A percentile compares a stretch with the other conserved stretches of the same genome.
Evolutionary conservation across 1,140 invertebrate species (phyloP).

Genomic region (Dendroctonus ponderosae): DNA sequence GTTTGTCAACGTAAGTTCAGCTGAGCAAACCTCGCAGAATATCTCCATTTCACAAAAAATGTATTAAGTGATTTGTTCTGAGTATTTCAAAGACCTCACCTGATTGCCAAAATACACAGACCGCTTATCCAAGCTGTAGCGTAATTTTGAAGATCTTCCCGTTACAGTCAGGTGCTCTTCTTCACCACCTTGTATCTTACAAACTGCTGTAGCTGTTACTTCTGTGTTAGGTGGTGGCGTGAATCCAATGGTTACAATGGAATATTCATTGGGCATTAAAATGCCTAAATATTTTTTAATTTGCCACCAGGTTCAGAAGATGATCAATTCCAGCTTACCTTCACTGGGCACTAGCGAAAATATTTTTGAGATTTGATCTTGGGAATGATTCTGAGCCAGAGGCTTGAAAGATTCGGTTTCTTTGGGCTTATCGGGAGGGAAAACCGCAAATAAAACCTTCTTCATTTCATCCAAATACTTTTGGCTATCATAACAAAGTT

Average conservation of each 20-base stretch:
- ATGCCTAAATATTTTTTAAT: constrained; percentile 8
- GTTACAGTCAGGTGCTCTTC: constrained; percentile 44
- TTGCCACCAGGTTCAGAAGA: neutral
- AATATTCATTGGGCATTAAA: constrained; percentile 49
- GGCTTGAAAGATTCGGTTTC: neutral
- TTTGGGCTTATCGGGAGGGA: neutral
- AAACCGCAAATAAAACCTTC: constrained; percentile 11
- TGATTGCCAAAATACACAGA: constrained; percentile 50
- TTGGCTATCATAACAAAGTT: constrained; percentile 1
- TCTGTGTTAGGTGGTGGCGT: constrained; percentile 44
- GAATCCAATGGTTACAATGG: constrained; percentile 48
- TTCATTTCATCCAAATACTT: constrained; percentile 36
- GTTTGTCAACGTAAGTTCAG: constrained; percentile 26
- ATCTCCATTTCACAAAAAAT: constrained; percentile 29
- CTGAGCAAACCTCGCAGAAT: constrained; percentile 40
- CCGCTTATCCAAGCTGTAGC: constrained; percentile 46
- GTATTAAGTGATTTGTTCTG: neutral
- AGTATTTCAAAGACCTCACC: constrained; percentile 3
- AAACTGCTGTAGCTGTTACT: constrained; percentile 43
- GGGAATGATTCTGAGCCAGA: neutral
- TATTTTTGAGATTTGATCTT: neutral
- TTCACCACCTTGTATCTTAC: constrained; percentile 49
- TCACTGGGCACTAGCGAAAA: constrained; percentile 19
- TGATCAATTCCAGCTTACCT: neutral
- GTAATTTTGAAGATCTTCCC: constrained; percentile 47